Conservation (phyloP, 2,113 vertebrate species). For the Heteronetta atricapilla region DNA sequence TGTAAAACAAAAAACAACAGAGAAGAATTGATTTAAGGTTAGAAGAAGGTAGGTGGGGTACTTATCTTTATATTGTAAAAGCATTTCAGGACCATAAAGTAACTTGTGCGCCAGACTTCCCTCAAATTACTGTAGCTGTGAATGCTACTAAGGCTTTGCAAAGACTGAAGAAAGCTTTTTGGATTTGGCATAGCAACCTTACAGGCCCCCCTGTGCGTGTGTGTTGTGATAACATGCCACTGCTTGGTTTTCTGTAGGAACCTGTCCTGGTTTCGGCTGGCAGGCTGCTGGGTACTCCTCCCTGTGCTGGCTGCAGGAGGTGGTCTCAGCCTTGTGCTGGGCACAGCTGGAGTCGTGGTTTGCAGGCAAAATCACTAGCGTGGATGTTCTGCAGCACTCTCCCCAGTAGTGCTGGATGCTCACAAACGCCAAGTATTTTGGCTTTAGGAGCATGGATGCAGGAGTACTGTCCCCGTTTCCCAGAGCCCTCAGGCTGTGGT, state of each 20-base stretch:
- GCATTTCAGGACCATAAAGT: not conserved
- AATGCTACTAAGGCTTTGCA: not conserved
- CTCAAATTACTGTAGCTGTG: not conserved
- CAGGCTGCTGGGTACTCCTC: not conserved
- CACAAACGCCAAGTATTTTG: not conserved
- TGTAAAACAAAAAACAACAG: not conserved
- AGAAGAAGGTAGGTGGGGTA: not conserved
- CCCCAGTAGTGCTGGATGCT: not conserved
- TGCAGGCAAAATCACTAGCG: not conserved
- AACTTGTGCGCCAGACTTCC: fast-evolving
- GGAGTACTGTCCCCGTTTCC: not conserved
- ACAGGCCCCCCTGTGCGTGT: not conserved
- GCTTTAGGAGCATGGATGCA: not conserved
- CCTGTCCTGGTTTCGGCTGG: not conserved
- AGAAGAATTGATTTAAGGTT: not conserved
- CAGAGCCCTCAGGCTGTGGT: not conserved
- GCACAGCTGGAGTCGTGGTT: not conserved
- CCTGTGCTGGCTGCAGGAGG: not conserved
- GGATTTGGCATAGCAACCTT: not conserved
- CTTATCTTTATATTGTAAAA: not conserved
- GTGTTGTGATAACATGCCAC: not conserved
- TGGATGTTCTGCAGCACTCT: not conserved
- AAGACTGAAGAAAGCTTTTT: not conserved
- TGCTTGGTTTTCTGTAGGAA: not conserved
- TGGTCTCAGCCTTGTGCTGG: not conserved